Evolutionary conservation across 2,888 invertebrate species (phyloP).

Genomic region (Mamestra brassicae): DNA sequence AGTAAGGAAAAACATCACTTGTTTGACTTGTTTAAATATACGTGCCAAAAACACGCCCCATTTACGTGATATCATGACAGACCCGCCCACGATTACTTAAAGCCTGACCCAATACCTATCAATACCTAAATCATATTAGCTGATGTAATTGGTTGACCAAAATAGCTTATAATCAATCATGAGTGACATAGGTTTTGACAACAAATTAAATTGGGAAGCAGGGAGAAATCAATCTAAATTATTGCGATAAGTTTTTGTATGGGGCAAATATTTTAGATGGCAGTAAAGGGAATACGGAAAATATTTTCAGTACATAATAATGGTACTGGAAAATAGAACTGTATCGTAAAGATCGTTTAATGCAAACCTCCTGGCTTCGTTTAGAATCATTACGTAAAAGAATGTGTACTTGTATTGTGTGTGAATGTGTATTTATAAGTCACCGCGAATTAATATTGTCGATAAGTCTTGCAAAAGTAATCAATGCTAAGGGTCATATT

Average conservation of each 20-base stretch:
- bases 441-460: not conserved
- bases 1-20: not conserved
- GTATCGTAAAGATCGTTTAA: too few relatives aligned
- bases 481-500: too few relatives aligned
- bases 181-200: not conserved
- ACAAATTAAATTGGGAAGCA: constrained; percentile 4
- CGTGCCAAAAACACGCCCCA: not conserved
- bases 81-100: not conserved
- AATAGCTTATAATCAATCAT: constrained; percentile 30
- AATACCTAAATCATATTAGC: constrained; percentile 3
- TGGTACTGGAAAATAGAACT: too few relatives aligned
- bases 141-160: constrained; percentile 19
- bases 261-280: not conserved
- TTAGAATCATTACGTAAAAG: too few relatives aligned
- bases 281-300: not conserved
- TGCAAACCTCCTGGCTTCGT: too few relatives aligned
- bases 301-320: too few relatives aligned
- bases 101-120: not conserved
- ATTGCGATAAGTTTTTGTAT: not conserved
- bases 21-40: not conserved
- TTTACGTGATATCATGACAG: not conserved
- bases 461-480: too few relatives aligned
- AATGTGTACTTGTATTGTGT: not conserved
- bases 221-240: not conserved
- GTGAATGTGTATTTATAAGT: not conserved